A percentile compares a stretch with the other conserved stretches of the same genome.
Evolutionary conservation across 2,113 vertebrate genomes (phyloP).

Genomic region (Xiphophorus couchianus): DNA sequence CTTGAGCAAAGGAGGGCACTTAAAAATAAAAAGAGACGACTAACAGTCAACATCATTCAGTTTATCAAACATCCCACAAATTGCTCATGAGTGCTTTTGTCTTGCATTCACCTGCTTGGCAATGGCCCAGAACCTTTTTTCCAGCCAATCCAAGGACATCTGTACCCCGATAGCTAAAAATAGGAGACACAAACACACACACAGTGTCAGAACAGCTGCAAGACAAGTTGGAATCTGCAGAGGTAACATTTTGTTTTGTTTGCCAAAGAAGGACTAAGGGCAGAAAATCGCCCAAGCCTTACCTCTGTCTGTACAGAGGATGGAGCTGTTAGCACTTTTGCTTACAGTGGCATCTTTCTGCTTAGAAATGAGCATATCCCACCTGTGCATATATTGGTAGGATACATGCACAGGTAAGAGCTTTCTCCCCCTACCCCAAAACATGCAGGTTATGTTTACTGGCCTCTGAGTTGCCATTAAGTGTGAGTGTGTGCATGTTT

Average conservation of each 20-base stretch:
- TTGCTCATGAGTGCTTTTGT: conserved; percentile 15
- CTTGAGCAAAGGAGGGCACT: not conserved
- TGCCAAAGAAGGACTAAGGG: no score
- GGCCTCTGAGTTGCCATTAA: no score
- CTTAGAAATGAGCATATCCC: no score
- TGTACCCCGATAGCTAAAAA: conserved; percentile 73
- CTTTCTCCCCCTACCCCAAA: no score
- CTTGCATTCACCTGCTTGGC: conserved; percentile 67
- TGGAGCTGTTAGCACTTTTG: no score
- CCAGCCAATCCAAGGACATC: conserved; percentile 73
- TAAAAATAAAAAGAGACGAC: not conserved
- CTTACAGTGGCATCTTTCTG: no score
- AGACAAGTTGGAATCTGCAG: conserved; percentile 44
- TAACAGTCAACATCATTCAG: not conserved
- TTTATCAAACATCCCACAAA: not conserved
- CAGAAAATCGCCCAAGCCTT: no score
- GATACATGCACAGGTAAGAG: no score
- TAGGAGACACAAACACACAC: conserved; percentile 52
- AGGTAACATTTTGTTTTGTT: not conserved
- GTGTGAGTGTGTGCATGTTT: no score
- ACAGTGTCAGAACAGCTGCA: conserved; percentile 21
- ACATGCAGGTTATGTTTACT: no score
- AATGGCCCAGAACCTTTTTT: conserved; percentile 71
- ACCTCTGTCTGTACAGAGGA: no score
- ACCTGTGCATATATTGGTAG: no score